Evolutionary conservation across 2,797 vertebrate species (phyloP).

Genomic region (Mus caroli): DNA sequence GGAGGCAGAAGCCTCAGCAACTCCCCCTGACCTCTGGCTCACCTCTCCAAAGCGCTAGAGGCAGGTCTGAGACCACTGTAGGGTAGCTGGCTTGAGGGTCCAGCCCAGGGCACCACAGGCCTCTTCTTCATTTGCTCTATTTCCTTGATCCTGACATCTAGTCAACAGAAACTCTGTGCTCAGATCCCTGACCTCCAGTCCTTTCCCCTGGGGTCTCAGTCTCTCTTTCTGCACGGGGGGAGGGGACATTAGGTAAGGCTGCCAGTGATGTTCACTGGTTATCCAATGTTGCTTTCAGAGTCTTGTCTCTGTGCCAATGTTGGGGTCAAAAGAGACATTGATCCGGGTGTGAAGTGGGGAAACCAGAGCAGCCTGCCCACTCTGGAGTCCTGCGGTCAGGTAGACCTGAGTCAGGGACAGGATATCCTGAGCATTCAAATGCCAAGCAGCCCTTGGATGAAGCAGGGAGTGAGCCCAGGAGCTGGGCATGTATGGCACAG

Average conservation of each 20-base stretch:
- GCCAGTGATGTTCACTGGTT: neutral
- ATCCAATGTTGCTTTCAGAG: neutral
- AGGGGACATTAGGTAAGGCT: neutral
- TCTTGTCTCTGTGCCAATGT: neutral
- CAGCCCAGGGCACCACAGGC: neutral
- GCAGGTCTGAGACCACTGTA: neutral
- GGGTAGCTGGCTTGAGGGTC: neutral
- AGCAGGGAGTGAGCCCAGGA: neutral
- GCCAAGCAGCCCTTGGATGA: neutral
- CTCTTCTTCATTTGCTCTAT: neutral
- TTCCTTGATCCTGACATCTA: neutral
- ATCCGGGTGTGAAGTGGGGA: neutral
- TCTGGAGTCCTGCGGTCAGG: neutral
- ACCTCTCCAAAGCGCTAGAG: constrained; percentile 10
- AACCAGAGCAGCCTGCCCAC: too few relatives aligned
- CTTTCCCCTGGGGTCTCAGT: neutral
- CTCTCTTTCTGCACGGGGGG: constrained; percentile 9
- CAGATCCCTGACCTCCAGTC: neutral
- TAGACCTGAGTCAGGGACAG: neutral
- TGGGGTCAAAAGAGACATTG: neutral
- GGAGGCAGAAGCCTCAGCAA: constrained; percentile 28
- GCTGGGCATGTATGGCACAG: neutral
- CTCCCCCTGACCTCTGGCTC: constrained; percentile 1
- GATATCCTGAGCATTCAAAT: neutral
- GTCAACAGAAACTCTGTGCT: neutral